phyloP scores from a whole-genome alignment of 2,113 vertebrate species.

The Myocastor coypus region DNA sequence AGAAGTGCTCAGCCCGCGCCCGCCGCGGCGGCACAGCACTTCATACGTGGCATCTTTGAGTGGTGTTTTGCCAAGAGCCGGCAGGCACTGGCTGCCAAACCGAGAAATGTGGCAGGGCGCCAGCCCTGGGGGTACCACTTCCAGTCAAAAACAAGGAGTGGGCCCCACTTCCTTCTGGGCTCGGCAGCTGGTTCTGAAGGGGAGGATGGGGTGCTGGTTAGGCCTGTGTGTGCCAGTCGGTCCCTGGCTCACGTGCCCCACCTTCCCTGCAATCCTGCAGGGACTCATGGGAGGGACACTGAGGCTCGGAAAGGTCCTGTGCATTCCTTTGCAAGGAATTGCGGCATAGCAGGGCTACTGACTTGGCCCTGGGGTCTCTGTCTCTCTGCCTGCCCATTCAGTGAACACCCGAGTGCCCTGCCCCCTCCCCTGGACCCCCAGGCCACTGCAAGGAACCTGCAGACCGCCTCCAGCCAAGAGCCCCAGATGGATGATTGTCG shows the following conservation, averaged over 20 bases:
- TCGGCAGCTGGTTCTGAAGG: constrained; percentile 19
- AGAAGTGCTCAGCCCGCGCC: background rate
- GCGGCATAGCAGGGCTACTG: background rate
- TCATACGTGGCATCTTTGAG: constrained; percentile 4
- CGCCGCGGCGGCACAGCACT: background rate
- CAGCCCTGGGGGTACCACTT: constrained; percentile 75
- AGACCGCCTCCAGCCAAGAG: background rate
- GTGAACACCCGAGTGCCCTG: background rate
- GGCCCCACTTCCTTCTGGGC: constrained; percentile 61
- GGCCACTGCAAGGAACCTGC: background rate
- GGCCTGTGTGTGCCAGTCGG: background rate
- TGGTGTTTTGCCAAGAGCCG: constrained; percentile 13
- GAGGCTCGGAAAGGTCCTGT: fast-evolving
- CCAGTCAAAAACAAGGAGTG: constrained; percentile 74
- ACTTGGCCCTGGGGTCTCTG: background rate
- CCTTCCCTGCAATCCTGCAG: background rate
- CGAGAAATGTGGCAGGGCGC: constrained; percentile 18
- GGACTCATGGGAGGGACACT: background rate
- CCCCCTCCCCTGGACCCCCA: background rate
- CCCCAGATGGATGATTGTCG: fast-evolving
- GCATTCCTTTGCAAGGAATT: background rate
- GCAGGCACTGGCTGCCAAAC: constrained; percentile 62
- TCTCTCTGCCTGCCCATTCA: background rate
- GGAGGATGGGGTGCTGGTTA: background rate
- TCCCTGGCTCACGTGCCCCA: fast-evolving